Conservation (phyloP, 2,113 vertebrate genomes). For the Lophius piscatorius region DNA sequence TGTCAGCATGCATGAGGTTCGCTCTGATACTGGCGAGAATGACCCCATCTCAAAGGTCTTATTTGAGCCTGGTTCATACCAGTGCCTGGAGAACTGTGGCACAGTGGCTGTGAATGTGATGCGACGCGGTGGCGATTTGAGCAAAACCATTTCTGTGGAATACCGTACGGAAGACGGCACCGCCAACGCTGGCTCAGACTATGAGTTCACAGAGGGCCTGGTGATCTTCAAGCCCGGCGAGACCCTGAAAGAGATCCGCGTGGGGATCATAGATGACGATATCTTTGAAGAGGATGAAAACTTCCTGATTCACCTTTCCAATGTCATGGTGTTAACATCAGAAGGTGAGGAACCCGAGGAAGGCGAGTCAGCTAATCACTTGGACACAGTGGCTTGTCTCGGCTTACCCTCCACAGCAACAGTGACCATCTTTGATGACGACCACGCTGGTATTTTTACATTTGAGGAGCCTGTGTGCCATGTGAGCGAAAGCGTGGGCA, state of each 20-base stretch:
- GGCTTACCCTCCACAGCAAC: conserved; percentile 89
- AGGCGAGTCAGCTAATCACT: conserved; percentile 77
- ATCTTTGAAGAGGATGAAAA: conserved; percentile 99
- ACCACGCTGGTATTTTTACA: conserved; percentile 98
- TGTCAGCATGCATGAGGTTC: conserved; percentile 96
- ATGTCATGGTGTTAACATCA: conserved; percentile 81
- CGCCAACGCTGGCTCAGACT: conserved; percentile 96
- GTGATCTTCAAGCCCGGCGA: conserved; percentile 95
- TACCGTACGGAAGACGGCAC: conserved; percentile 98
- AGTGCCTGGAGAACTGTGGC: conserved; percentile 98
- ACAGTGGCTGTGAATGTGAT: conserved; percentile 91
- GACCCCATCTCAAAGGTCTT: conserved; percentile 92
- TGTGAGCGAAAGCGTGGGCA: conserved; percentile 94
- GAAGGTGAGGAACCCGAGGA: conserved; percentile 81
- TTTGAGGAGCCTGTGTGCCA: conserved; percentile 94
- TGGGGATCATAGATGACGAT: conserved; percentile 97
- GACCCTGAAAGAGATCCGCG: conserved; percentile 92
- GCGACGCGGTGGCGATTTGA: conserved; percentile 90
- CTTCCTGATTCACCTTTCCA: conserved; percentile 96
- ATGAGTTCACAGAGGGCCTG: conserved; percentile 96
- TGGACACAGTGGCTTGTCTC: conserved; percentile 85
- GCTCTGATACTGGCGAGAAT: conserved; percentile 85
- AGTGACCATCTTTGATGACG: conserved; percentile 97
- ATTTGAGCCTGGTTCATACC: conserved; percentile 95
- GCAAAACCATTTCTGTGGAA: conserved; percentile 89